These are phyloP conservation scores for Hydractinia echinata DNA, from an alignment of 30 jellyfish, hydroid and myxozoan species.

Conservation along the genomic window DNA sequence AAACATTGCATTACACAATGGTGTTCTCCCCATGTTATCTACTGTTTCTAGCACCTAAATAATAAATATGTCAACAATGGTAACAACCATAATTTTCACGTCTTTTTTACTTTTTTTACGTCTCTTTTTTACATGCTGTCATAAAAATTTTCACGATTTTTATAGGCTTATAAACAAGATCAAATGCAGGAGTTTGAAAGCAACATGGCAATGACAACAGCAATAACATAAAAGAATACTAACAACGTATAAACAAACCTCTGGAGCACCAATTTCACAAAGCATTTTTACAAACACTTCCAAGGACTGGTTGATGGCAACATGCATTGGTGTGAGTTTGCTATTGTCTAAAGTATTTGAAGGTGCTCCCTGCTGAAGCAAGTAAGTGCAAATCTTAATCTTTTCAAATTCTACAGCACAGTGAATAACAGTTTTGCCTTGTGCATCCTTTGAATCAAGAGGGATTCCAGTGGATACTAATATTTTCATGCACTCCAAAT, in stretches of 20 bases:
- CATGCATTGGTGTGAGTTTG: constrained; percentile 11
- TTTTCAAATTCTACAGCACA: constrained; percentile 9
- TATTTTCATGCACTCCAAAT: constrained; percentile 17
- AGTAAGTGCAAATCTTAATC: constrained; percentile 15
- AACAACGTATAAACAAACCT: neutral
- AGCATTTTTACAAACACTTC: constrained; percentile 2
- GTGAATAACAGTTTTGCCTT: neutral
- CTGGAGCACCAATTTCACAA: constrained; percentile 13
- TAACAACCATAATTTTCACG: no score
- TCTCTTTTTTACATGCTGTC: no score
- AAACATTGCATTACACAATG: constrained; percentile 8
- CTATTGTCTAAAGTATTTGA: neutral
- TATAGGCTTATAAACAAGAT: no score
- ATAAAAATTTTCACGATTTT: no score
- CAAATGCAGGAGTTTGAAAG: no score
- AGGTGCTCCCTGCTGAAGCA: constrained; percentile 15
- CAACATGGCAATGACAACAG: no score
- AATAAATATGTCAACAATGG: neutral
- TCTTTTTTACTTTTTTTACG: no score
- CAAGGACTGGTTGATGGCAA: constrained; percentile 14
- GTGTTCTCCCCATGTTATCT: constrained; percentile 15
- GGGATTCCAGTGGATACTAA: constrained; percentile 9
- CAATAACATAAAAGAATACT: neutral
- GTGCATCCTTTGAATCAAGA: constrained; percentile 8
- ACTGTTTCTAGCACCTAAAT: constrained; percentile 9